A percentile compares a stretch with the other conserved stretches of the same genome.
Conservation (phyloP, 2,888 invertebrate genomes). For the Thera britannica region DNA sequence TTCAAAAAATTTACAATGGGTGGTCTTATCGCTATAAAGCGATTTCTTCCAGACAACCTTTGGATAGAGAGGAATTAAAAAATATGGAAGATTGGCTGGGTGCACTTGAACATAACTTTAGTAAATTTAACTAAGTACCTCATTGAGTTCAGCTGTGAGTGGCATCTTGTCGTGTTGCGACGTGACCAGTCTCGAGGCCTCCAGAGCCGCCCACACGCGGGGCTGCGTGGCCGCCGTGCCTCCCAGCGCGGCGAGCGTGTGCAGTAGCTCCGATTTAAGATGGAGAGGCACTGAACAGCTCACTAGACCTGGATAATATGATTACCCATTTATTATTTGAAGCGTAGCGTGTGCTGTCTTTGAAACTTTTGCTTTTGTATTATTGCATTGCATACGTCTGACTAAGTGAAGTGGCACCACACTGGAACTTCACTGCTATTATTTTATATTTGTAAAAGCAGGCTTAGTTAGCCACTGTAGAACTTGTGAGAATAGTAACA, state of each 20-base stretch:
- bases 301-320: conserved; percentile 86
- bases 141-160: conserved; percentile 93
- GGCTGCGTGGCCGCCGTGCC: conserved; percentile 90
- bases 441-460: no score
- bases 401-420: no score
- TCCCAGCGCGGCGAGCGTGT: conserved; percentile 91
- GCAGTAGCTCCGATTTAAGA: conserved; percentile 93
- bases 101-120: not conserved
- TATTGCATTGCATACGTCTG: no score
- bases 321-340: not conserved
- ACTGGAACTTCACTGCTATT: no score
- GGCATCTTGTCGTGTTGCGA: conserved; percentile 87
- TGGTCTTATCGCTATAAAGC: no score
- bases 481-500: conserved; percentile 24
- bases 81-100: no score
- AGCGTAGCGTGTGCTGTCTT: no score
- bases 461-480: no score
- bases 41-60: no score
- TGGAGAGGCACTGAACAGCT: conserved; percentile 94
- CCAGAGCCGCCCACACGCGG: conserved; percentile 94
- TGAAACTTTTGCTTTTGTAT: no score
- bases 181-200: conserved; percentile 90
- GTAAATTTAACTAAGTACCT: conserved; percentile 70
- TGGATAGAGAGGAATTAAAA: no score
- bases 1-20: no score